Base-by-base conservation (phyloP, 1,140 invertebrate species). In the Lasaia peninsularis region DNA sequence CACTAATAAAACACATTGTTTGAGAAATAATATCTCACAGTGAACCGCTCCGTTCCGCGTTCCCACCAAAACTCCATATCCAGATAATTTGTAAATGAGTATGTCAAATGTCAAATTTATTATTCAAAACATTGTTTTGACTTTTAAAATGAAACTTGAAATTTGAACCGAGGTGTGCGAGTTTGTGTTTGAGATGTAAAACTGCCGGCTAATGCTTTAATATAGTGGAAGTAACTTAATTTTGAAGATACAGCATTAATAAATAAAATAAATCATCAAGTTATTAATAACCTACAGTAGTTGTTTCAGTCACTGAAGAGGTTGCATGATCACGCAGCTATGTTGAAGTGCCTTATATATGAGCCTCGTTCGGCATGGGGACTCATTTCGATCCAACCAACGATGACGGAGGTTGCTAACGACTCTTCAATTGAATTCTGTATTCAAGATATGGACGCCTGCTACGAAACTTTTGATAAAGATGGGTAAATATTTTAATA, bases 381-480 rank as follows among this genome's bases (percentile, higher is more conserved):
- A 61, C 61, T 80, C 76, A 86, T 68, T 86, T 74, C 79, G 77
- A 74, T 75, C 68, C 73, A 78, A 73, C 72, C 75, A 73, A 79
- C 75, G 75, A 88, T 88, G 85, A 73, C 74, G 72, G 75, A 80
- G 63, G 82, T 82, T 74, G 78, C 69, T 64, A 80, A 75, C 78
- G 76, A 72, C 12, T 62, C 68, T 14, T 59, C 75, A 85, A 69
- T 82, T 52, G 86, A 91, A 63, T 79, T 74, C 61, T 86, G 80
- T 76, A 86, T 89, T 71, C 73, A 83, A 83, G 92, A 92, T 89
- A 96, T 96, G 95, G 95, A 96, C 86, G 94, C 95, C 67, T 96
- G 95, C 88, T 96, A 96, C 85, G 92, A 93, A 73, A 95, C 95
- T 57, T 96, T 96, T 82, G 95, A 96, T 90, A 95, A 96, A 85